Evolutionary conservation across 1,140 invertebrate species (phyloP).

Genomic region (Caenorhabditis tropicalis): DNA sequence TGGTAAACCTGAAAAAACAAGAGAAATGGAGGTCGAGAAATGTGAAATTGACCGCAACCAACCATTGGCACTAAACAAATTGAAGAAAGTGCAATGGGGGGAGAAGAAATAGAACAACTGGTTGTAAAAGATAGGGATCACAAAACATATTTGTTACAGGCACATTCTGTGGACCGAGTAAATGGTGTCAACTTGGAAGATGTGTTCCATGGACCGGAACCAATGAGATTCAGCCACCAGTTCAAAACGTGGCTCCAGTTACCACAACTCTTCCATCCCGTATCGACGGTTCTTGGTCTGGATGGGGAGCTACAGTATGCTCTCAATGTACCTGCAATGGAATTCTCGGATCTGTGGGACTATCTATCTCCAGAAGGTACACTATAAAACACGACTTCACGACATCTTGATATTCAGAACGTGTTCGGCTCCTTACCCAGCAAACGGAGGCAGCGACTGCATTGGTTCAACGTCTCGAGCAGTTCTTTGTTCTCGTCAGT

Average conservation of each 20-base stretch:
- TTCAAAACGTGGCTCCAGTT: slow-evolving; percentile 20
- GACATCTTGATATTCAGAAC: slow-evolving; percentile 29
- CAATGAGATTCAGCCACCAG: slow-evolving; percentile 40
- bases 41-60: slow-evolving; percentile 38
- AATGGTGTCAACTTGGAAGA: slow-evolving; percentile 71
- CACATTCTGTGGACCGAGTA: slow-evolving; percentile 67
- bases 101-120: not conserved
- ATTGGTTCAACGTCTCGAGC: slow-evolving; percentile 62
- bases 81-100: slow-evolving; percentile 13
- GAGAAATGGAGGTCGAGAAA: not conserved
- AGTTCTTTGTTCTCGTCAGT: slow-evolving; percentile 64
- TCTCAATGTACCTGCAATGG: slow-evolving; percentile 62
- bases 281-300: slow-evolving; percentile 68
- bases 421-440: slow-evolving; percentile 64
- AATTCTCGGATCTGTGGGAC: slow-evolving; percentile 64
- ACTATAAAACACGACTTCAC: not conserved
- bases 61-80: not conserved
- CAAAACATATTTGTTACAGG: not conserved
- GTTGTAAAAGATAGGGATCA: not conserved
- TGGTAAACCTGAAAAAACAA: not conserved
- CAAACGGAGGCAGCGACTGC: slow-evolving; percentile 69
- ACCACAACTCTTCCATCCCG: slow-evolving; percentile 45
- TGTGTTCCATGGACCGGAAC: slow-evolving; percentile 67
- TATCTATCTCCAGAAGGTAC: slow-evolving; percentile 57
- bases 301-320: slow-evolving; percentile 62